Conservation (phyloP, 2,797 vertebrate genomes). For the Siniperca undulata region DNA sequence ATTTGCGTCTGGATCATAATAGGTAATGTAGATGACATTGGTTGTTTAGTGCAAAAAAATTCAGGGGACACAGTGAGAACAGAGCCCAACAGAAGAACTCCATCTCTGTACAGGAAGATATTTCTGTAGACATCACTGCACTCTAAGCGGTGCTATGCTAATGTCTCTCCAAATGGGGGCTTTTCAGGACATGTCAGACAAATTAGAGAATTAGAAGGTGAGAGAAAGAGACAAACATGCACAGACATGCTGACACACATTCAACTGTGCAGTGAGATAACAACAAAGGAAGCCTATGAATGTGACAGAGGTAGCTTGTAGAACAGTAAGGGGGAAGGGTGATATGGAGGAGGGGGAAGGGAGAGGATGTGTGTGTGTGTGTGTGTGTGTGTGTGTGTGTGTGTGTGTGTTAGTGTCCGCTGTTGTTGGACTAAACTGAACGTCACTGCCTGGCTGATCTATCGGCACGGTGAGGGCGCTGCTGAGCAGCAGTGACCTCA, state of each 20-base stretch:
- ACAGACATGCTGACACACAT: constrained; percentile 44
- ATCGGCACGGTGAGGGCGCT: constrained; percentile 52
- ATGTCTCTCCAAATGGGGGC: constrained; percentile 57
- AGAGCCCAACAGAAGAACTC: constrained; percentile 18
- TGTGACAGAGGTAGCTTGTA: constrained; percentile 63
- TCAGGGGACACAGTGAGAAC: constrained; percentile 3
- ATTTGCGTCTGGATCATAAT: constrained; percentile 5
- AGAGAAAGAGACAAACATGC: constrained; percentile 42
- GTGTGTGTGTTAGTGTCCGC: constrained; percentile 44
- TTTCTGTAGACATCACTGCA: constrained; percentile 54
- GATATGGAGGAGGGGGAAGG: constrained; percentile 8
- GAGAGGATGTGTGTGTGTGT: constrained; percentile 4
- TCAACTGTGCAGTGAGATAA: constrained; percentile 52
- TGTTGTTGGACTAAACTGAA: constrained; percentile 55
- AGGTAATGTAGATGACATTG: constrained; percentile 31
- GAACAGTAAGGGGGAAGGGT: constrained; percentile 52
- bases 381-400: constrained; percentile 9
- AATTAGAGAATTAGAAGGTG: constrained; percentile 62
- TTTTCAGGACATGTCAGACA: constrained; percentile 71
- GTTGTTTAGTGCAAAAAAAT: constrained; percentile 1
- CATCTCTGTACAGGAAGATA: constrained; percentile 48
- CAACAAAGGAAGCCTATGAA: constrained; percentile 58
- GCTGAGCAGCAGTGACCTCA: constrained; percentile 49
- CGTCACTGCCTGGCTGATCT: constrained; percentile 40
- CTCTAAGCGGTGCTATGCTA: constrained; percentile 53